Evolutionary conservation across 2,888 invertebrate genomes (phyloP).

Genomic region (Drepanosiphum platanoidis): DNA sequence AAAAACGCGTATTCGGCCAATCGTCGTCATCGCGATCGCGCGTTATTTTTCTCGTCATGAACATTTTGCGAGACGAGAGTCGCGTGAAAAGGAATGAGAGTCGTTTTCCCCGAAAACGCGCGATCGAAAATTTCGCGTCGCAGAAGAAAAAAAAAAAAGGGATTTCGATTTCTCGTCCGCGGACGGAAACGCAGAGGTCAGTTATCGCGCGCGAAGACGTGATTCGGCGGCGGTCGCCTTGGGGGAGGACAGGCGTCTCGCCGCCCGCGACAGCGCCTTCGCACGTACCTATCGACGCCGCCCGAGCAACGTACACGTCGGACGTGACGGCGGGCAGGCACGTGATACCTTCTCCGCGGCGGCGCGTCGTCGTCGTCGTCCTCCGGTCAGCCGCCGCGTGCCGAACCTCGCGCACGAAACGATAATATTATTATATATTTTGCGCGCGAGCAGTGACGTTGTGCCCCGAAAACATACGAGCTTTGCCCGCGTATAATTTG

Average conservation of each 20-base stretch:
- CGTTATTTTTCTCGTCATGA: too few relatives aligned
- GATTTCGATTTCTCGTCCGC: too few relatives aligned
- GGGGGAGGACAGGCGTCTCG: conserved; percentile 42
- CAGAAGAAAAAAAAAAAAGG: too few relatives aligned
- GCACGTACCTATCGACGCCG: conserved; percentile 41
- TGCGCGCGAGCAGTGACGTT: too few relatives aligned
- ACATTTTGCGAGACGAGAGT: too few relatives aligned
- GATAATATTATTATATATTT: neutral
- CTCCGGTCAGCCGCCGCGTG: conserved; percentile 35
- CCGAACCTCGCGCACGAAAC: conserved; percentile 18
- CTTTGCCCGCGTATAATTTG: too few relatives aligned
- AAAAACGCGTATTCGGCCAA: too few relatives aligned
- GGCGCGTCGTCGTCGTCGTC: conserved; percentile 5
- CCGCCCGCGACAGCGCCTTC: conserved; percentile 2
- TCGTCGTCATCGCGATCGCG: too few relatives aligned
- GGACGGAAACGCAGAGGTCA: neutral
- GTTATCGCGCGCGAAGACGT: conserved; percentile 33
- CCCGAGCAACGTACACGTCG: neutral
- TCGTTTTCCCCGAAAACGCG: too few relatives aligned
- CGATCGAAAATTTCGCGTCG: too few relatives aligned
- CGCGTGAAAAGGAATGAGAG: too few relatives aligned
- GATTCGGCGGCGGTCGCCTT: conserved; percentile 7
- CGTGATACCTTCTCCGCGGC: conserved; percentile 32
- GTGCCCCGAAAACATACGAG: too few relatives aligned
- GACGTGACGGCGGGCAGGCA: conserved; percentile 46